Evolutionary conservation across 2,888 invertebrate genomes (phyloP), one percentile per base, ranked within the genome.

Genomic region (Athripsodes cinereus): DNA sequence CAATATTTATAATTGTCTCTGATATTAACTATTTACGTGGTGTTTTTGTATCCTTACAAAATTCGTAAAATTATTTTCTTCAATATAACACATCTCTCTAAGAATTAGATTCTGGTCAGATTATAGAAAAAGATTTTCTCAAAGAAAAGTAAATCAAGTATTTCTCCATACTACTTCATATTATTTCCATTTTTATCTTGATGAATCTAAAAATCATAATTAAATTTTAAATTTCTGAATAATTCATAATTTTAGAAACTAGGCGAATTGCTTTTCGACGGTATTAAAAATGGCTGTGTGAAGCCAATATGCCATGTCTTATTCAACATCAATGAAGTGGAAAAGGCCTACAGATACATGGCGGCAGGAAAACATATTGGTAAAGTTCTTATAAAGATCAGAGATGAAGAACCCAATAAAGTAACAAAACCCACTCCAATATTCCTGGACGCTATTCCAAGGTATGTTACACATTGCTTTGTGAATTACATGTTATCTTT

Each of bases 321-420:
- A 0, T 88, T 86, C 66, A 71, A 74, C 34, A 74, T 74, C 61
- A 70, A 81, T 22, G 79, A 86, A 64, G 75, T 85, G 0, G 87
- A 87, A 66, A 71, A 78, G 8, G 85, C 85, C 1, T 86, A 85
- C 76, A 71, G 80, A 49, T 80, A 76, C 68, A 75, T 78, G 73
- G 79, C 87, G 0, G 82, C 84, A 35, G 87, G 88, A 21, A 87
- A 87, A 71, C 88, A 88, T 69, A 85, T 87, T 56, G 88, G 88
- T 63, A 88, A 88, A 77, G 87, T 81, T 0, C 71, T 81, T 44
- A 65, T 81, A n/a, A 79, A 79, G 66, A 72, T 81, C 5, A 74
- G 80, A n/a, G 80, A 81, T 1, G 79, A 80, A 62, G 75, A 76
- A 57, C 69, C 72, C n/a, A 68, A 69, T 35, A 70, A 68, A 58